Conservation (phyloP, 2,888 invertebrate genomes). For the Tuta absoluta region DNA sequence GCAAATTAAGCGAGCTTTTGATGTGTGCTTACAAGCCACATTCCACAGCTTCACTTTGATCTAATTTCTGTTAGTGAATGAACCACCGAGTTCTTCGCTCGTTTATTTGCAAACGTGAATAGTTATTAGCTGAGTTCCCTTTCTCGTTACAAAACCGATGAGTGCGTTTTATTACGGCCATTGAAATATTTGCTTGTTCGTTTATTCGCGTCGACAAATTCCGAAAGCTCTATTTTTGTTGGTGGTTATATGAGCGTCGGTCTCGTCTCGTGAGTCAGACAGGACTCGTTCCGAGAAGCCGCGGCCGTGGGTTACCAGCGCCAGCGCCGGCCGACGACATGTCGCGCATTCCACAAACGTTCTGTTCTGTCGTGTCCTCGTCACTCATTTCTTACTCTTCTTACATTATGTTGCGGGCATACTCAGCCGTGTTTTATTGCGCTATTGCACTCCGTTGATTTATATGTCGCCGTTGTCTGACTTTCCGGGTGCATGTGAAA, state of each 20-base stretch:
- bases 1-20: conserved; percentile 26
- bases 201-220: conserved; percentile 26
- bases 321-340: conserved; percentile 36
- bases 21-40: conserved; percentile 32
- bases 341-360: conserved; percentile 49
- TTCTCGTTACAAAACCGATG: conserved; percentile 23
- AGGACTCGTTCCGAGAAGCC: conserved; percentile 59
- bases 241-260: conserved; percentile 58
- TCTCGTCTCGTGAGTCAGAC: conserved; percentile 59
- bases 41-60: conserved; percentile 38
- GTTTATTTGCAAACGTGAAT: conserved; percentile 35
- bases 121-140: conserved; percentile 22
- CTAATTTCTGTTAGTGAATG: conserved; percentile 38
- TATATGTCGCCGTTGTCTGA: conserved; percentile 1
- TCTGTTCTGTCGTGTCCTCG: conserved; percentile 23
- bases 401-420: conserved; percentile 22
- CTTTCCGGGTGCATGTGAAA: conserved; percentile 1
- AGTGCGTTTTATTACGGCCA: conserved; percentile 21
- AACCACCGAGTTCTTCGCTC: conserved; percentile 30
- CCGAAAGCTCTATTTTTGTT: conserved; percentile 55
- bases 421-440: conserved; percentile 21
- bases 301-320: conserved; percentile 37
- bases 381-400: conserved; percentile 40
- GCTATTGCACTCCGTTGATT: conserved; percentile 14
- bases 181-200: conserved; percentile 23